Conservation (phyloP, 1,140 invertebrate species). For the Halyomorpha halys region DNA sequence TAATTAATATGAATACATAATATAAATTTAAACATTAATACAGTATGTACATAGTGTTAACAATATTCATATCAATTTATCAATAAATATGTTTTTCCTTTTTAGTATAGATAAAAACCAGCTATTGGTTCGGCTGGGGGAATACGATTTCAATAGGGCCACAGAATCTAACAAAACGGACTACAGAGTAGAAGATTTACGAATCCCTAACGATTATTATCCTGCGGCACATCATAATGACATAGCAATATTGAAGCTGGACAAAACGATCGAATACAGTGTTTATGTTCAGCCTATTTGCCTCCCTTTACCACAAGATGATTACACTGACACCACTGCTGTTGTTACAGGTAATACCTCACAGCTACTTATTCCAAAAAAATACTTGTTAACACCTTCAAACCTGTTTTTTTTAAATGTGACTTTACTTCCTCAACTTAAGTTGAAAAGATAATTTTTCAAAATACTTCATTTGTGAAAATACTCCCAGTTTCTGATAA, state of each 20-base stretch:
- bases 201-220: constrained; percentile 56
- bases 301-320: constrained; percentile 45
- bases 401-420: too few species aligned
- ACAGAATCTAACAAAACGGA: constrained; percentile 29
- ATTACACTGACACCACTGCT: constrained; percentile 23
- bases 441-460: too few species aligned
- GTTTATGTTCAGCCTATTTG: constrained; percentile 54
- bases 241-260: constrained; percentile 62
- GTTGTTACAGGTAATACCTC: constrained; percentile 31
- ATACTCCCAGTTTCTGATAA: too few species aligned
- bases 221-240: constrained; percentile 63
- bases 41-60: too few species aligned
- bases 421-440: too few species aligned
- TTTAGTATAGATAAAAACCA: constrained; percentile 19
- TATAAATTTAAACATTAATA: too few species aligned
- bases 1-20: too few species aligned
- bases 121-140: constrained; percentile 30
- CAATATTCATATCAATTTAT: too few species aligned
- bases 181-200: constrained; percentile 33
- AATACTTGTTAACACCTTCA: too few species aligned
- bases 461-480: too few species aligned
- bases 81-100: too few species aligned
- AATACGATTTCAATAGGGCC: constrained; percentile 30
- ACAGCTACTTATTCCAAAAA: too few species aligned
- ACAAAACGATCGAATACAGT: constrained; percentile 48